Evolutionary conservation across 1,140 invertebrate genomes (phyloP).

Genomic region (Drosophila chauvacae): DNA sequence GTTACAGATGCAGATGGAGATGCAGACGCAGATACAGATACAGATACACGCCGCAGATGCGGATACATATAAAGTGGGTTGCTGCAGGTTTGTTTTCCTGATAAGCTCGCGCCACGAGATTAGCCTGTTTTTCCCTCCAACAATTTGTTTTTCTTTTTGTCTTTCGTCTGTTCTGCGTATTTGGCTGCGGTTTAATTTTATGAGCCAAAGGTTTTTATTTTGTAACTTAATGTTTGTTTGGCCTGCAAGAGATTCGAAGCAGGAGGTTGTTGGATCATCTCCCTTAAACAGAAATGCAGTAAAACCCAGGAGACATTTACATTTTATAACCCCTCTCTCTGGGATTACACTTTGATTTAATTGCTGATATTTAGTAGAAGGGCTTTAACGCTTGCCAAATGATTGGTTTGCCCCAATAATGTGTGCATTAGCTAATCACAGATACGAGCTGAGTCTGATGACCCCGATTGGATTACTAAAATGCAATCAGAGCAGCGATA

Average conservation of each 20-base stretch:
- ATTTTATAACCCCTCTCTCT: conserved; percentile 55
- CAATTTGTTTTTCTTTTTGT: conserved; percentile 23
- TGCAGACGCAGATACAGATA: conserved; percentile 34
- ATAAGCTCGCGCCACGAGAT: conserved; percentile 71
- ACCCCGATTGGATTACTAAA: conserved; percentile 23
- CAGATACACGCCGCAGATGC: conserved; percentile 29
- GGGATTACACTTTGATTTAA: conserved; percentile 47
- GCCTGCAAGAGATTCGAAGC: conserved; percentile 44
- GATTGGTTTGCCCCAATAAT: neutral
- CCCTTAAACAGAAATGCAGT: conserved; percentile 60
- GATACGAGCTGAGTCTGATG: neutral
- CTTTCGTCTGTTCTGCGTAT: conserved; percentile 57
- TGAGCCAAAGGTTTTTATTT: conserved; percentile 78
- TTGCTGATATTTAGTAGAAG: conserved; percentile 42
- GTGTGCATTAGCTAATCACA: conserved; percentile 7
- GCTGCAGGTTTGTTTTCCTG: conserved; percentile 75
- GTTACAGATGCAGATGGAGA: conserved; percentile 52
- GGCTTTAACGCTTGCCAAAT: conserved; percentile 2
- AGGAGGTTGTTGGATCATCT: conserved; percentile 64
- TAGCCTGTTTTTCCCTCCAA: conserved; percentile 45
- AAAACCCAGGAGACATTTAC: conserved; percentile 50
- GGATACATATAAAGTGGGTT: conserved; percentile 74
- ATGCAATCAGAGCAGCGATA: conserved; percentile 24
- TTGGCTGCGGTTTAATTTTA: conserved; percentile 76
- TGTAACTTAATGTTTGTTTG: conserved; percentile 78